Percentiles rank a stretch among this genome's conserved stretches.
phyloP scores from a whole-genome alignment of 2,797 vertebrate species.

The Galago senegalensis region DNA sequence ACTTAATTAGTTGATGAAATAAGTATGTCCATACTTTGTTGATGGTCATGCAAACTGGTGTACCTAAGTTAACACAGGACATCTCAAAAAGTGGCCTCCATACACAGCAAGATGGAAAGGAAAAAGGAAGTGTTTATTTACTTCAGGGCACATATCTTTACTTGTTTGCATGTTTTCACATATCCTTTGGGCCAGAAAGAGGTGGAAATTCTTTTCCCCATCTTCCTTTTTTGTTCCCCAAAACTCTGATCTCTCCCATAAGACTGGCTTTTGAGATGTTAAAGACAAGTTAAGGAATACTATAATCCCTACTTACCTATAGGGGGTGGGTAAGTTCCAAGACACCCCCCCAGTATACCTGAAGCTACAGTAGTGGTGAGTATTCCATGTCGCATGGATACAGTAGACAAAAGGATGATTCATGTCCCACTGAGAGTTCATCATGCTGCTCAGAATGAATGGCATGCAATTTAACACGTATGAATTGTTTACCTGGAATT shows the following conservation, averaged over 20 bases:
- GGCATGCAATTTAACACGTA: neutral
- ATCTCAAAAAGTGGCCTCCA: neutral
- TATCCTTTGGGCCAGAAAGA: neutral
- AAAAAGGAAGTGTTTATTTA: neutral
- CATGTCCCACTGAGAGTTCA: neutral
- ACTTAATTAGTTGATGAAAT: neutral
- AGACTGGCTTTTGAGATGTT: constrained; percentile 14
- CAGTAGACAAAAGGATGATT: neutral
- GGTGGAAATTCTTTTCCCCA: neutral
- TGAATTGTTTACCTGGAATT: neutral
- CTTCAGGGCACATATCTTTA: neutral
- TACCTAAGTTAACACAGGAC: neutral
- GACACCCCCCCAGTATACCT: neutral
- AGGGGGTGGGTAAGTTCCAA: neutral
- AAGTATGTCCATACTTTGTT: constrained; percentile 13
- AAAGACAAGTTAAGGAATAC: neutral
- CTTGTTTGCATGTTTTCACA: neutral
- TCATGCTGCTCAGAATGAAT: neutral
- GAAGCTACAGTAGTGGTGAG: neutral
- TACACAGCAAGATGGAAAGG: neutral
- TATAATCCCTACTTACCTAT: neutral
- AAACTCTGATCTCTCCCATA: neutral
- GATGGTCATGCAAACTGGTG: neutral
- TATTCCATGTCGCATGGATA: neutral
- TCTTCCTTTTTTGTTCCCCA: neutral